Conservation (phyloP, 2,113 vertebrate species). For the Mionectes macconnelli region DNA sequence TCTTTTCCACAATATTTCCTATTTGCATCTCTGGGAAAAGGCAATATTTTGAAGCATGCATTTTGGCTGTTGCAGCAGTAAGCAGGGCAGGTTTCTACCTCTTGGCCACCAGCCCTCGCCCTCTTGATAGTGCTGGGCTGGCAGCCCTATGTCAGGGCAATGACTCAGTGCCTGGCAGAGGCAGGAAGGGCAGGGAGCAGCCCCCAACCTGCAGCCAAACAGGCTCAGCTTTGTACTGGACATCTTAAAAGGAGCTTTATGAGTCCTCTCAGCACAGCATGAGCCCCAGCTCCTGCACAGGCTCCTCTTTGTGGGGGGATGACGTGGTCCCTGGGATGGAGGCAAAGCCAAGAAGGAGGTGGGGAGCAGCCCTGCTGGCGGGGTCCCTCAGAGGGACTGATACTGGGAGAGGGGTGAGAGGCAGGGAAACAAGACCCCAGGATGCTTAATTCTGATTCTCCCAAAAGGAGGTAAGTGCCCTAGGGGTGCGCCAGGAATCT, state of each 20-base stretch:
- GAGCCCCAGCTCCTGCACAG: conserved; percentile 22
- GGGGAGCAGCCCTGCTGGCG: neutral
- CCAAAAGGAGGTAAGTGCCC: neutral
- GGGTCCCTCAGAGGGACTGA: neutral
- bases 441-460: neutral
- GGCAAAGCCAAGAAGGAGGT: neutral
- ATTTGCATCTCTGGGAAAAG: neutral
- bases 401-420: neutral
- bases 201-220: conserved; percentile 22
- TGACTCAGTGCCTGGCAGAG: conserved; percentile 71
- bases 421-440: neutral
- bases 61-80: neutral
- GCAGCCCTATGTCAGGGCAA: neutral
- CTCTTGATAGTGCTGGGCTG: neutral
- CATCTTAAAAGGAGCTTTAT: conserved; percentile 59
- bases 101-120: neutral
- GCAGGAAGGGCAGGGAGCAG: conserved; percentile 45
- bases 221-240: conserved; percentile 70
- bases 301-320: conserved; percentile 60
- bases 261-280: neutral
- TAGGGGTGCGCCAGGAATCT: neutral
- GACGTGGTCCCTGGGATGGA: neutral
- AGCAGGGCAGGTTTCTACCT: neutral
- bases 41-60: neutral
- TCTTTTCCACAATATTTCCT: neutral